Percentiles rank a stretch among this genome's conserved stretches.
Evolutionary conservation across 2,797 vertebrate genomes (phyloP).

Genomic region (Poecilia picta): DNA sequence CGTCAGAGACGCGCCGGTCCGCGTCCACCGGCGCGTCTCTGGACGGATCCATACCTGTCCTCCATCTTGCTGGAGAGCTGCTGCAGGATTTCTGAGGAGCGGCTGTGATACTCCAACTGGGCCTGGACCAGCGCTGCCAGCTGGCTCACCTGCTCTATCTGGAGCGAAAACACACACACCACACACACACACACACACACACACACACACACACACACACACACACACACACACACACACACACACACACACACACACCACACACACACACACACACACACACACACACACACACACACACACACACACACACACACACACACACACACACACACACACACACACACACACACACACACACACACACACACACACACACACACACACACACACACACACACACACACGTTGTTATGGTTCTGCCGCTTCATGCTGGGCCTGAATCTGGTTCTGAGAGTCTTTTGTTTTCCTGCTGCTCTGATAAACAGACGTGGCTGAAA

Average conservation of each 20-base stretch:
- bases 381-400: background rate
- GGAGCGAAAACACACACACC: slow-evolving; percentile 52
- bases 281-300: background rate
- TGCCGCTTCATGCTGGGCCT: slow-evolving; percentile 22
- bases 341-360: slow-evolving; percentile 6
- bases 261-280: no score
- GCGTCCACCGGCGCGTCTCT: background rate
- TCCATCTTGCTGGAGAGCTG: slow-evolving; percentile 93
- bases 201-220: background rate
- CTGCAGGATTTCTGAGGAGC: slow-evolving; percentile 92
- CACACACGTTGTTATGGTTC: background rate
- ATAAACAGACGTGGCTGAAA: background rate
- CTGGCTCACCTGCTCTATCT: slow-evolving; percentile 99
- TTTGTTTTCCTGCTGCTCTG: slow-evolving; percentile 25
- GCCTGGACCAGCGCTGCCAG: slow-evolving; percentile 94
- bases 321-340: background rate
- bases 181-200: no score
- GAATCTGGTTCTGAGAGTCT: slow-evolving; percentile 20
- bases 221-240: background rate
- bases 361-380: background rate
- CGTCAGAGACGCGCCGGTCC: background rate
- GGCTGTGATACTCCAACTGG: slow-evolving; percentile 95
- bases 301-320: background rate
- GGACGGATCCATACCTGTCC: slow-evolving; percentile 82
- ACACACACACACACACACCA: no score